A percentile compares a stretch with the other conserved stretches of the same genome.
These are phyloP conservation scores for Neotoma lepida DNA, from an alignment of 2,113 vertebrate species.

Conservation along the genomic window DNA sequence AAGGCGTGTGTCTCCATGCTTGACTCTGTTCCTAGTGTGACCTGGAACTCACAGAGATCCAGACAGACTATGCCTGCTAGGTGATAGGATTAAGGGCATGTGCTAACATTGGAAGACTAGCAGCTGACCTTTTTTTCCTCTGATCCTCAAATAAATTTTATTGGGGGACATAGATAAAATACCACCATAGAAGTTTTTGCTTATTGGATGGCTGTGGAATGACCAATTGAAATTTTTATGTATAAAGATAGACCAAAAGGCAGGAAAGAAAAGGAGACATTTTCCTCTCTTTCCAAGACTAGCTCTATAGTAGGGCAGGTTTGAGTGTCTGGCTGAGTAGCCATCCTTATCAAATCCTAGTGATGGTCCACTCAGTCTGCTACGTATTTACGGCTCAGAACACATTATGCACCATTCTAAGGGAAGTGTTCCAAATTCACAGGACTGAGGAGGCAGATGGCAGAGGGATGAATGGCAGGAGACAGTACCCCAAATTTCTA, in stretches of 20 bases:
- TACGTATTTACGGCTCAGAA: fast-evolving
- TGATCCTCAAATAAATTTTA: too few species aligned
- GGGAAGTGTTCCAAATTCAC: background rate
- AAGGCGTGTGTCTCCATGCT: too few species aligned
- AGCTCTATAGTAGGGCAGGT: background rate
- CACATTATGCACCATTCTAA: background rate
- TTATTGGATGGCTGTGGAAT: background rate
- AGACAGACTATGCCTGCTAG: too few species aligned
- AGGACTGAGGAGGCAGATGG: background rate
- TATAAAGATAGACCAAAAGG: background rate
- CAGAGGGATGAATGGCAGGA: background rate
- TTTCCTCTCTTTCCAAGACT: background rate
- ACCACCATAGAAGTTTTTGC: conserved; percentile 29
- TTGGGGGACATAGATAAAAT: too few species aligned
- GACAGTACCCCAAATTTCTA: background rate
- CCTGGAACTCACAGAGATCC: too few species aligned
- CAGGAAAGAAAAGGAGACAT: background rate
- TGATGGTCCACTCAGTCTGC: background rate
- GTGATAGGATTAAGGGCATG: too few species aligned
- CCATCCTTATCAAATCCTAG: too few species aligned
- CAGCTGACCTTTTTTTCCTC: too few species aligned
- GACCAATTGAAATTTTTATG: background rate
- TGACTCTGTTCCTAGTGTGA: too few species aligned
- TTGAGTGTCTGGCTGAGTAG: background rate
- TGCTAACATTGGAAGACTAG: too few species aligned